Evolutionary conservation across 2,113 vertebrate genomes (phyloP).

Genomic region (Eubucco bourcierii): DNA sequence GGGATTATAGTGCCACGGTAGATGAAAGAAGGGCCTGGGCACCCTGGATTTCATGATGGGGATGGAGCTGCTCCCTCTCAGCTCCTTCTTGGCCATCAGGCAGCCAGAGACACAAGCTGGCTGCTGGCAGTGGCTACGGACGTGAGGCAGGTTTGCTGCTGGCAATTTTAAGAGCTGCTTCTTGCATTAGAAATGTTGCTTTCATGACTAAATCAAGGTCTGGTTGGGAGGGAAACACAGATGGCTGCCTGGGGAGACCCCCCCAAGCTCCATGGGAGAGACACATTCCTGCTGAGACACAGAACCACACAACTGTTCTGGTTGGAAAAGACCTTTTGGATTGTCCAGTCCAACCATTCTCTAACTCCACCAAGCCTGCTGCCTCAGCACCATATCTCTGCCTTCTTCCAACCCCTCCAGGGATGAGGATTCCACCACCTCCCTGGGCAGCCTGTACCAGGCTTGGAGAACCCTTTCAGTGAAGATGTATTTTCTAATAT

Average conservation of each 20-base stretch:
- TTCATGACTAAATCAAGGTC: neutral
- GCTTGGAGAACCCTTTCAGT: no score
- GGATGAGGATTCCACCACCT: no score
- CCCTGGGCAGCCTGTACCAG: no score
- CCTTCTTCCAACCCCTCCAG: no score
- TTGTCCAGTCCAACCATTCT: no score
- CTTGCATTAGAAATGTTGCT: neutral
- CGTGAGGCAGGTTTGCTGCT: neutral
- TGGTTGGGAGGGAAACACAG: neutral
- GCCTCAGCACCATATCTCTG: no score
- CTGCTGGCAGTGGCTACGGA: neutral
- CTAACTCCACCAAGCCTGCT: no score
- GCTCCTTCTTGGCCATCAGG: rapidly evolving
- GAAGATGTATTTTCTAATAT: no score
- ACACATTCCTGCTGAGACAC: neutral
- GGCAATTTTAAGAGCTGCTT: neutral
- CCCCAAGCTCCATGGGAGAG: neutral
- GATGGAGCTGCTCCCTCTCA: neutral
- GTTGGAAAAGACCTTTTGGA: no score
- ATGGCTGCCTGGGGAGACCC: neutral
- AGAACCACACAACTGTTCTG: no score
- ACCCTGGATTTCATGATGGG: neutral
- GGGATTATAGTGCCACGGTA: neutral
- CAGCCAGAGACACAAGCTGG: neutral
- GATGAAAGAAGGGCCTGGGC: neutral